phyloP scores from a whole-genome alignment of 92 coral and sea anemone species.

The Epizoanthus scotinus region DNA sequence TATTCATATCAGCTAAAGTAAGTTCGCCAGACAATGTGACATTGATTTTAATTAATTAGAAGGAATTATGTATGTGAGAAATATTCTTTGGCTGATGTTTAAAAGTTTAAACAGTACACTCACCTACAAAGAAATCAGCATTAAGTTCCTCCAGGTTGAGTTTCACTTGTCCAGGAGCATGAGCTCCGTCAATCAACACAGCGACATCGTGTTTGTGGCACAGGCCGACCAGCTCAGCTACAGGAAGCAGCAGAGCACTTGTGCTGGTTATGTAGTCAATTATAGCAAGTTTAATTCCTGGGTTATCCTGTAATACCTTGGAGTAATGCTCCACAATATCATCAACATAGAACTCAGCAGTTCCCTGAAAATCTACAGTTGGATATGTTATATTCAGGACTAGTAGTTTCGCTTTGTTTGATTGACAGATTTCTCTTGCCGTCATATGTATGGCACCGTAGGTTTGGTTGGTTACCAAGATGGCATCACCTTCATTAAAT shows the following conservation, averaged over 20 bases:
- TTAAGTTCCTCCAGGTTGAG: constrained; percentile 74
- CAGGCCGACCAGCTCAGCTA: constrained; percentile 59
- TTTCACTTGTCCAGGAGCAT: constrained; percentile 82
- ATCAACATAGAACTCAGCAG: constrained; percentile 65
- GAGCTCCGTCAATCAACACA: constrained; percentile 85
- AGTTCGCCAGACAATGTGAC: too few relatives aligned
- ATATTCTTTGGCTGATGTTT: too few relatives aligned
- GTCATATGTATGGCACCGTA: constrained; percentile 76
- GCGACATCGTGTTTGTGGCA: constrained; percentile 65
- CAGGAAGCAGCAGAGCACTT: constrained; percentile 78
- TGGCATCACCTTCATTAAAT: constrained; percentile 64
- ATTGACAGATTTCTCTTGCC: constrained; percentile 70
- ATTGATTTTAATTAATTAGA: too few relatives aligned
- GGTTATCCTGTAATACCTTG: constrained; percentile 73
- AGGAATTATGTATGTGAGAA: too few relatives aligned
- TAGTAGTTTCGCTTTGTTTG: constrained; percentile 65
- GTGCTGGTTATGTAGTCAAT: constrained; percentile 74
- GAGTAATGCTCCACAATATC: constrained; percentile 78
- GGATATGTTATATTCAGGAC: constrained; percentile 79
- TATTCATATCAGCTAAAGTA: too few relatives aligned
- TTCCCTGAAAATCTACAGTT: constrained; percentile 70
- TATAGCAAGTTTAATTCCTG: constrained; percentile 64
- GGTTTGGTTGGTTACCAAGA: constrained; percentile 75
- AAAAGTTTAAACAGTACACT: constrained; percentile 14
- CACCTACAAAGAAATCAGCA: constrained; percentile 86